Evolutionary conservation across 2,113 vertebrate genomes (phyloP).

Genomic region (Pycnonotus jocosus): DNA sequence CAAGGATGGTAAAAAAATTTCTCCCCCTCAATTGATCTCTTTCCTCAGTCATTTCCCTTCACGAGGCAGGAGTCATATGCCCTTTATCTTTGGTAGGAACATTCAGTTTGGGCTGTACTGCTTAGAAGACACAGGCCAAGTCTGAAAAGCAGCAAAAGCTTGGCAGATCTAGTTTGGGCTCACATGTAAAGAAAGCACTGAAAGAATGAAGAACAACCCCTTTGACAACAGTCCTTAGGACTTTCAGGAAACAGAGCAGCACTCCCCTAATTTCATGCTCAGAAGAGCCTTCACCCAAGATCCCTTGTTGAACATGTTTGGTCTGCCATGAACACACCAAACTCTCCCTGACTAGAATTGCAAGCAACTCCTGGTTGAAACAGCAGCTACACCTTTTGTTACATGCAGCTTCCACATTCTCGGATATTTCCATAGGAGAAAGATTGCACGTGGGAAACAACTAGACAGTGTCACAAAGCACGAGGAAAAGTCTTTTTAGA

Average conservation of each 20-base stretch:
- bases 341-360: not conserved
- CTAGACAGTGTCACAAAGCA: not conserved
- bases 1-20: not conserved
- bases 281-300: not conserved
- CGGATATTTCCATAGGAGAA: not conserved
- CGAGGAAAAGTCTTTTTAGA: accelerated
- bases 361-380: not conserved
- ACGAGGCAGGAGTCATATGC: accelerated
- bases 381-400: not conserved
- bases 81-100: not conserved
- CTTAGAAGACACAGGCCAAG: not conserved
- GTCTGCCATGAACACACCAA: not conserved
- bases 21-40: not conserved
- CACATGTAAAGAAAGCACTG: not conserved
- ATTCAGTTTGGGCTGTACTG: not conserved
- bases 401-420: not conserved
- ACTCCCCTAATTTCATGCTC: not conserved
- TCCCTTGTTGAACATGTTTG: accelerated
- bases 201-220: accelerated
- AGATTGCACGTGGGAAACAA: not conserved
- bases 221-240: not conserved
- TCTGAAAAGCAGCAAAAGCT: not conserved
- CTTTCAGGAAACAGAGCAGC: not conserved
- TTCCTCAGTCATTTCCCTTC: not conserved
- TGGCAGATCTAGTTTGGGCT: not conserved